Percentiles rank a stretch among this genome's conserved stretches.
These are phyloP conservation scores for Sebastes fasciatus DNA, from an alignment of 2,113 vertebrate species.

Conservation along the genomic window DNA sequence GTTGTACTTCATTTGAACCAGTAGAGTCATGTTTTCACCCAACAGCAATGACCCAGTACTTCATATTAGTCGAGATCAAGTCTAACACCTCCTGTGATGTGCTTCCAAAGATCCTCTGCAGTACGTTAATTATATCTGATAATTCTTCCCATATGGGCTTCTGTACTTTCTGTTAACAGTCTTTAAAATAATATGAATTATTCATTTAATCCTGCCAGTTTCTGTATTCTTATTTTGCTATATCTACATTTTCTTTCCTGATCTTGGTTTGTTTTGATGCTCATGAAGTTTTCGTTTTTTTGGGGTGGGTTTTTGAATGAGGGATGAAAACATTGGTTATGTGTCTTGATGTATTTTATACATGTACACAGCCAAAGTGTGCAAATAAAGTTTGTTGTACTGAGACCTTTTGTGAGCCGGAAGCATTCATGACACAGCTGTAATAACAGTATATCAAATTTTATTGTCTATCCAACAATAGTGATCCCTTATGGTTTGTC, in stretches of 20 bases:
- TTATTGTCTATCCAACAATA: constrained; percentile 72
- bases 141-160: constrained; percentile 15
- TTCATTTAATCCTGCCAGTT: constrained; percentile 43
- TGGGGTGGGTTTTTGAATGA: not conserved
- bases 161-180: constrained; percentile 22
- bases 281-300: constrained; percentile 29
- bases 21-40: constrained; percentile 3
- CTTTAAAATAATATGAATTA: not conserved
- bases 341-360: constrained; percentile 83
- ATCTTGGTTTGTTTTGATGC: constrained; percentile 34
- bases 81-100: constrained; percentile 51
- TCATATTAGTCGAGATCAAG: constrained; percentile 7
- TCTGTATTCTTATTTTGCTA: constrained; percentile 11
- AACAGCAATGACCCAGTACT: not conserved
- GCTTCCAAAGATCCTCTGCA: constrained; percentile 81
- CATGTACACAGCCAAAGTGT: constrained; percentile 68
- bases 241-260: constrained; percentile 32
- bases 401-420: constrained; percentile 19
- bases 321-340: constrained; percentile 41
- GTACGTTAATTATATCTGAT: constrained; percentile 23
- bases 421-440: constrained; percentile 31
- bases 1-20: not conserved
- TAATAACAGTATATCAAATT: constrained; percentile 50
- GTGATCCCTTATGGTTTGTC: constrained; percentile 73
- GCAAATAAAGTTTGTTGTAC: constrained; percentile 82